These are phyloP conservation scores for Drosophila mercatorum DNA, from an alignment of 2,888 invertebrate species.

Conservation along the genomic window DNA sequence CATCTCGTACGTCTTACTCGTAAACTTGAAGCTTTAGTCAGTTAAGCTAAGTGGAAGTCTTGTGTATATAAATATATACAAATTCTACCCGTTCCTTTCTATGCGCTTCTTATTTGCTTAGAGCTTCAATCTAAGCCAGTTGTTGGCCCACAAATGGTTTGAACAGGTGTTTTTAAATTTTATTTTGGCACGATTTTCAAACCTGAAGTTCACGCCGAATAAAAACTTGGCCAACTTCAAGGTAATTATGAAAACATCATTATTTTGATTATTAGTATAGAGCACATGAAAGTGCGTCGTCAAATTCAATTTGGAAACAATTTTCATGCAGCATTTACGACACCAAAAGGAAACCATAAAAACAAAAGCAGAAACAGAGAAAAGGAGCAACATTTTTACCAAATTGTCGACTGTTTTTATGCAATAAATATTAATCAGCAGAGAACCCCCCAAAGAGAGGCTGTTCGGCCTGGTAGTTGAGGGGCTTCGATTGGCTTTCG, in stretches of 20 bases:
- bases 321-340: slow-evolving; percentile 23
- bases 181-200: not conserved
- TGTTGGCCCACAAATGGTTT: slow-evolving; percentile 25
- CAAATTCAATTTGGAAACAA: slow-evolving; percentile 20
- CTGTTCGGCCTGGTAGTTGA: slow-evolving; percentile 5
- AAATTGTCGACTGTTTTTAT: not conserved
- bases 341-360: slow-evolving; percentile 17
- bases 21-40: not conserved
- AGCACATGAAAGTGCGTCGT: slow-evolving; percentile 20
- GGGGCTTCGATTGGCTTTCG: slow-evolving; percentile 29
- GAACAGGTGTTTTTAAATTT: slow-evolving; percentile 44
- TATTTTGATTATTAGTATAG: slow-evolving; percentile 4
- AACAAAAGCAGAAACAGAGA: not conserved
- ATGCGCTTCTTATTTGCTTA: not conserved
- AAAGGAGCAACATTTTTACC: slow-evolving; percentile 1
- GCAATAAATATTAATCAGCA: slow-evolving; percentile 32
- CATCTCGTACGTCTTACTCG: not conserved
- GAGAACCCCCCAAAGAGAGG: slow-evolving; percentile 10
- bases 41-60: too few species aligned
- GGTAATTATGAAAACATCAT: slow-evolving; percentile 30
- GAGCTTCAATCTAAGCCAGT: not conserved
- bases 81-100: not conserved
- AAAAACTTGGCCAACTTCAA: slow-evolving; percentile 44
- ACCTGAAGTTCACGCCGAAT: slow-evolving; percentile 20
- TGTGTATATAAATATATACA: not conserved